Evolutionary conservation across 2,797 vertebrate genomes (phyloP).

Genomic region (Darevskia nairensis): DNA sequence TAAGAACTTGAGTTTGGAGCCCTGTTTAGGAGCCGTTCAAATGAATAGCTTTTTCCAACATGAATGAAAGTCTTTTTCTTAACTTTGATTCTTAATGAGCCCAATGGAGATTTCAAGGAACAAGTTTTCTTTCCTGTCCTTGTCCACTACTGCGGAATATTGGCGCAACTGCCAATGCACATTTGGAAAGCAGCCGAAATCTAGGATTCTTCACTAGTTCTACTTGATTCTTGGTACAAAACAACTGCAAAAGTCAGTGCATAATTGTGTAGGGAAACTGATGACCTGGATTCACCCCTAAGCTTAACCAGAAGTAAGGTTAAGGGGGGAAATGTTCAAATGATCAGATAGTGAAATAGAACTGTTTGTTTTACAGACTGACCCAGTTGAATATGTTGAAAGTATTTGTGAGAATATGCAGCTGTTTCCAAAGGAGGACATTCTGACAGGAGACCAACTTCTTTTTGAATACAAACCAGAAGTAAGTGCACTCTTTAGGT

Average conservation of each 20-base stretch:
- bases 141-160: neutral
- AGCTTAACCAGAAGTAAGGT: neutral
- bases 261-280: neutral
- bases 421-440: slow-evolving; percentile 90
- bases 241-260: neutral
- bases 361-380: slow-evolving; percentile 81
- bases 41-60: neutral
- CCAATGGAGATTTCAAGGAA: neutral
- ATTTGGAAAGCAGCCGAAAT: neutral
- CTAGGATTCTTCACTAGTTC: neutral
- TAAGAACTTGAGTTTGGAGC: neutral
- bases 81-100: neutral
- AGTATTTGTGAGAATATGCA: slow-evolving; percentile 98
- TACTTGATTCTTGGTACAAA: neutral
- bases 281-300: neutral
- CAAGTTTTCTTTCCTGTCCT: neutral
- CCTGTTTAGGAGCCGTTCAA: neutral
- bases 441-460: slow-evolving; percentile 94
- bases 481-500: slow-evolving; percentile 75
- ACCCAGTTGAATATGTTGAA: slow-evolving; percentile 94
- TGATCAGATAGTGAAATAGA: slow-evolving; percentile 28
- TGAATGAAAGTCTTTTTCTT: neutral
- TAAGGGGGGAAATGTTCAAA: neutral
- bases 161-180: neutral
- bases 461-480: slow-evolving; percentile 91